A percentile compares a stretch with the other conserved stretches of the same genome.
These are phyloP conservation scores for Phymatocera aterrima DNA, from an alignment of 2,888 invertebrate genomes.

Conservation along the genomic window DNA sequence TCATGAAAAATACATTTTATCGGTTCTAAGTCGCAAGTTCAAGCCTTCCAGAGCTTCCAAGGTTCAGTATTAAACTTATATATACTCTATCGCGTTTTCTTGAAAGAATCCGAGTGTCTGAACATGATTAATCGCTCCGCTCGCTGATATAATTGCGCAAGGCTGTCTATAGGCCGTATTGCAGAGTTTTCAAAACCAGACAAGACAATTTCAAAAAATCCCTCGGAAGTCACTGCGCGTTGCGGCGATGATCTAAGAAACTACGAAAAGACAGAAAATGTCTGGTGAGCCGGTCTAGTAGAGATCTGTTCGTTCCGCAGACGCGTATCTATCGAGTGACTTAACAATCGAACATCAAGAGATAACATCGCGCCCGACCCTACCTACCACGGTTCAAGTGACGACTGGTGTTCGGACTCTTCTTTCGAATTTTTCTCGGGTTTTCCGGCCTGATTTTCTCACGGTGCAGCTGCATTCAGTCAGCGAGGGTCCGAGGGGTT, in stretches of 20 bases:
- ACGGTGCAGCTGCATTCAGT: conserved; percentile 35
- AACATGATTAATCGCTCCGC: no score
- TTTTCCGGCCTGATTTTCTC: conserved; percentile 25
- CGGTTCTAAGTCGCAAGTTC: no score
- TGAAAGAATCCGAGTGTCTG: no score
- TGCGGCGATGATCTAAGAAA: not conserved
- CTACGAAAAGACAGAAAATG: not conserved
- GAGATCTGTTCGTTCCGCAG: not conserved
- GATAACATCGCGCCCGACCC: conserved; percentile 6
- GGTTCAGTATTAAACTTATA: no score
- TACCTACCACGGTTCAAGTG: not conserved
- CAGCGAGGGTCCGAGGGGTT: conserved; percentile 6
- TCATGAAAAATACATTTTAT: no score
- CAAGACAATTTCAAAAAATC: not conserved
- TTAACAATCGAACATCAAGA: not conserved
- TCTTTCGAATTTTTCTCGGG: conserved; percentile 7
- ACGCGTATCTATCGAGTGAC: conserved; percentile 3
- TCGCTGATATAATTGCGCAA: no score
- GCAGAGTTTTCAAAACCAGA: not conserved
- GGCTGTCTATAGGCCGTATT: no score
- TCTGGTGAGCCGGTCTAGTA: not conserved
- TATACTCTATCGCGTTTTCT: no score
- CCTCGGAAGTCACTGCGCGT: not conserved
- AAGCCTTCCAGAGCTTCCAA: no score
- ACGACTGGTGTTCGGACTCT: not conserved